A percentile compares a stretch with the other conserved stretches of the same genome.
phyloP scores from a whole-genome alignment of 2,113 vertebrate genomes.

The Corapipo altera region DNA sequence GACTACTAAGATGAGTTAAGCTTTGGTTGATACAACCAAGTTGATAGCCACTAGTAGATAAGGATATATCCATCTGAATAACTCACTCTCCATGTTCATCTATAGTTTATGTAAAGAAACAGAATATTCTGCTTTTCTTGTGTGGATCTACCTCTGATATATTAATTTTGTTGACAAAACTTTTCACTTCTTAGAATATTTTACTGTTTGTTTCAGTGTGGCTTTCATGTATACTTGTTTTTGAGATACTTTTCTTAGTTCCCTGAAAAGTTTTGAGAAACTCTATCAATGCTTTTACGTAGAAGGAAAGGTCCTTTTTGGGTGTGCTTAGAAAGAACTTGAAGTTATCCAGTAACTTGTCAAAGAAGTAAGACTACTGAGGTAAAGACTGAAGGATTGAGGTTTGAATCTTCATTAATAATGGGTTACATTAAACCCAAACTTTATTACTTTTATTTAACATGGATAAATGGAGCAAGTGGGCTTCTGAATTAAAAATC shows the following conservation, averaged over 20 bases:
- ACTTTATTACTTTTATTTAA: not conserved
- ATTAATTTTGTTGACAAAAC: not conserved
- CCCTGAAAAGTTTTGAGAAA: not conserved
- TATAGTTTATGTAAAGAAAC: not conserved
- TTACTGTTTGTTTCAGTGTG: not conserved
- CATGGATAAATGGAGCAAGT: not conserved
- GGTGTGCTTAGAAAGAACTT: not conserved
- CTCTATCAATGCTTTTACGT: not conserved
- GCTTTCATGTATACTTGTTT: accelerated
- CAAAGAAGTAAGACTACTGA: not conserved
- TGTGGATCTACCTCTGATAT: not conserved
- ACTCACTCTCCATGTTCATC: not conserved
- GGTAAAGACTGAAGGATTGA: not conserved
- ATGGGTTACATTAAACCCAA: not conserved
- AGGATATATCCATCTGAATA: not conserved
- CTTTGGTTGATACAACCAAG: not conserved
- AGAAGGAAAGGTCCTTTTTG: not conserved
- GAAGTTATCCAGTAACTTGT: not conserved
- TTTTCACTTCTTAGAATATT: not conserved
- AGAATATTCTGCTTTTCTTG: not conserved
- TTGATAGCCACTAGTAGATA: not conserved
- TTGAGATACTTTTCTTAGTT: not conserved
- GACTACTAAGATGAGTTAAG: not conserved
- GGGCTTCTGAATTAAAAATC: not conserved
- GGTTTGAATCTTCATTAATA: not conserved